phyloP scores from a whole-genome alignment of 2,888 invertebrate genomes.

The Cheilosia pagana region DNA sequence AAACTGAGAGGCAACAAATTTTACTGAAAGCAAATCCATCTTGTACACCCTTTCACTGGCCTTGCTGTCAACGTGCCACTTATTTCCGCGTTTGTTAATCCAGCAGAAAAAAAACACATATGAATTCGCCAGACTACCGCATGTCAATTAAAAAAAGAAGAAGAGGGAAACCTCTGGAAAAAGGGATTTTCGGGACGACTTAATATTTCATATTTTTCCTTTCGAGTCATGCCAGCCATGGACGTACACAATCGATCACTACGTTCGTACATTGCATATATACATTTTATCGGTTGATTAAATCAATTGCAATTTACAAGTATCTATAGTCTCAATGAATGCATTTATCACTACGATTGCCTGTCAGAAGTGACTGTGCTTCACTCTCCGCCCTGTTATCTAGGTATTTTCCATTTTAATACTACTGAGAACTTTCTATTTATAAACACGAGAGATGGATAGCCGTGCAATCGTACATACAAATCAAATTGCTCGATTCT shows the following conservation, averaged over 20 bases:
- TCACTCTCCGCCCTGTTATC: not conserved
- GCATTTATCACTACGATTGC: not conserved
- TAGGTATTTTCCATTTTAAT: not conserved
- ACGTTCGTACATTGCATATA: not conserved
- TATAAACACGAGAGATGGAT: not conserved
- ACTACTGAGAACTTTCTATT: constrained; percentile 19
- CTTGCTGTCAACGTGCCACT: constrained; percentile 31
- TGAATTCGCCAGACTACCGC: not conserved
- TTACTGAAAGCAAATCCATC: constrained; percentile 35
- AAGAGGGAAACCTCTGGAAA: not conserved
- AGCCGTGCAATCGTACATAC: not conserved
- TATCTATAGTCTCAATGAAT: not conserved
- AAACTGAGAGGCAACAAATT: constrained; percentile 27
- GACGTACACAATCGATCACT: not conserved
- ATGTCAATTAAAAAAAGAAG: constrained; percentile 6
- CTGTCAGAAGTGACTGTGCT: constrained; percentile 10
- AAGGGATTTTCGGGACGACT: constrained; percentile 7
- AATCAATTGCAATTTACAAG: constrained; percentile 20
- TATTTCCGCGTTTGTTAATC: constrained; percentile 42
- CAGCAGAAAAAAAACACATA: constrained; percentile 6
- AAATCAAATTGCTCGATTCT: constrained; percentile 54
- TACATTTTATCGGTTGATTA: constrained; percentile 3
- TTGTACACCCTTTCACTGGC: constrained; percentile 38
- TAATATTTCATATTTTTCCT: constrained; percentile 3
- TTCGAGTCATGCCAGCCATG: no score